Evolutionary conservation across 53 echinoderm and acorn worm species (phyloP).

Genomic region (Luidia sarsii): DNA sequence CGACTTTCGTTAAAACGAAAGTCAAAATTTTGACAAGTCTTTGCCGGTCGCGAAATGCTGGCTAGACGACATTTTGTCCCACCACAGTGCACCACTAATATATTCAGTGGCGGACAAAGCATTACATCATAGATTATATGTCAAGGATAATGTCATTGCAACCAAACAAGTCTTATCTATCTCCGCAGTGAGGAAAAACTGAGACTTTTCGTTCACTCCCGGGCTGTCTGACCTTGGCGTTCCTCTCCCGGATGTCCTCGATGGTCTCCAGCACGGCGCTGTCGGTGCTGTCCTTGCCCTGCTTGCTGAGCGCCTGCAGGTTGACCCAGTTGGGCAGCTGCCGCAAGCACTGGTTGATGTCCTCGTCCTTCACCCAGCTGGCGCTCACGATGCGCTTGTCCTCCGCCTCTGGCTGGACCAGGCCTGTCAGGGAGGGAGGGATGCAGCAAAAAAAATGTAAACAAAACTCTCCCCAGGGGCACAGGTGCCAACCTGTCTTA

Average conservation of each 20-base stretch:
- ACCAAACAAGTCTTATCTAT: neutral
- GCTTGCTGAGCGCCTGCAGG: constrained; percentile 80
- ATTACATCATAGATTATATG: no score
- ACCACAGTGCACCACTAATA: no score
- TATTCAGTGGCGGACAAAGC: no score
- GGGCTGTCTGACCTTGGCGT: constrained; percentile 82
- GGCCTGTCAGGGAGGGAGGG: constrained; percentile 33
- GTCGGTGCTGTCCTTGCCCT: constrained; percentile 76
- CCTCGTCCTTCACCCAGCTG: constrained; percentile 97
- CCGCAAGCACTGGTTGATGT: constrained; percentile 88
- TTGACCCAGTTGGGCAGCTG: constrained; percentile 96
- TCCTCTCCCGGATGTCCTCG: constrained; percentile 94
- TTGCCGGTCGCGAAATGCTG: no score
- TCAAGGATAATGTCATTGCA: neutral
- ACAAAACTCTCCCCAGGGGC: no score
- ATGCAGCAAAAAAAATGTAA: no score
- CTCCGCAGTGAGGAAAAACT: neutral
- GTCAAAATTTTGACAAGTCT: no score
- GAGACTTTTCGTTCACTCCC: neutral
- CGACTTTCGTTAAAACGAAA: no score
- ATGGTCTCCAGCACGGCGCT: constrained; percentile 82
- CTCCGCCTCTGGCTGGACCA: constrained; percentile 96
- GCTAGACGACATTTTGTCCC: no score
- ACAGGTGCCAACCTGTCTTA: no score
- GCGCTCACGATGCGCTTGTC: constrained; percentile 98